Conservation (phyloP, 2,797 vertebrate species). For the Microchirus variegatus region DNA sequence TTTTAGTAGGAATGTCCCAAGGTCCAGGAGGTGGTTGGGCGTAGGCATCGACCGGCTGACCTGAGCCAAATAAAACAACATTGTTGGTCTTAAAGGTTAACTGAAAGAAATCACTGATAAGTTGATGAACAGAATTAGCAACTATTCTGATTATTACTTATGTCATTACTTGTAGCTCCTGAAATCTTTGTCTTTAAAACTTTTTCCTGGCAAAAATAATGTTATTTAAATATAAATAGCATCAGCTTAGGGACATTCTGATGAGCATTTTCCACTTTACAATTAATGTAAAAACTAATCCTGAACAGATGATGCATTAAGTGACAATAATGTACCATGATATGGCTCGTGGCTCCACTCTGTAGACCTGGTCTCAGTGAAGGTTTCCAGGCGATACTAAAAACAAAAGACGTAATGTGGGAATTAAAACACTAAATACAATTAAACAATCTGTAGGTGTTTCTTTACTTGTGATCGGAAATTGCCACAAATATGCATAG, state of each 20-base stretch:
- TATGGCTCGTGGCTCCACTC: conserved; percentile 68
- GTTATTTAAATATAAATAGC: neutral
- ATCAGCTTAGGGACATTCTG: neutral
- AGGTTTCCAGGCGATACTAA: conserved; percentile 85
- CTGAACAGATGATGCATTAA: neutral
- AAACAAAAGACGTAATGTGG: conserved; percentile 4
- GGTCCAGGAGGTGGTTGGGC: conserved; percentile 75
- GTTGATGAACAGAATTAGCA: neutral
- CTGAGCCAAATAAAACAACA: conserved; percentile 56
- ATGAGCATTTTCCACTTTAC: neutral
- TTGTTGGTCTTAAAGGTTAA: neutral
- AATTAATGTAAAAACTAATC: neutral
- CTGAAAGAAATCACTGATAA: neutral
- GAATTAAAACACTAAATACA: neutral
- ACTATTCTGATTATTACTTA: neutral
- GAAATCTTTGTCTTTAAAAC: too few relatives aligned
- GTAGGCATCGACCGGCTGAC: conserved; percentile 78
- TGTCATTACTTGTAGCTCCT: neutral
- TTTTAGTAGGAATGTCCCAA: conserved; percentile 73
- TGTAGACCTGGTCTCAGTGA: conserved; percentile 75
- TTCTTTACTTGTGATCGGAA: neutral
- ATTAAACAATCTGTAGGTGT: neutral
- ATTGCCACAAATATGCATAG: neutral
- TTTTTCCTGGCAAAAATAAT: too few relatives aligned
- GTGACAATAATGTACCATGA: conserved; percentile 36